These are phyloP conservation scores for Trachelus iudaicus DNA, from an alignment of 2,888 invertebrate species.

Conservation along the genomic window DNA sequence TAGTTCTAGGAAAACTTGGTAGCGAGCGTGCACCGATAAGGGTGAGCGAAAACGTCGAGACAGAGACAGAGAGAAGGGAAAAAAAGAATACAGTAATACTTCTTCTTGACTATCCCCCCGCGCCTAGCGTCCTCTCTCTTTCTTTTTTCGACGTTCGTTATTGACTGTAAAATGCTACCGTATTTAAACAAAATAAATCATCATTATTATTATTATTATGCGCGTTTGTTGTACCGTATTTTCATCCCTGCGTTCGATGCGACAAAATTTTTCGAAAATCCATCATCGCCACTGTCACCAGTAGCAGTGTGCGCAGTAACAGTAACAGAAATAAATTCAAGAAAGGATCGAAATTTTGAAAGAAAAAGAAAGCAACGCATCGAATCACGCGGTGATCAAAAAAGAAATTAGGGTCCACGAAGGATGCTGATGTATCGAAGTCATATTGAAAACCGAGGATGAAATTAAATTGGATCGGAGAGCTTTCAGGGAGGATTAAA, in stretches of 20 bases:
- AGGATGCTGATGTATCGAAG: too few relatives aligned
- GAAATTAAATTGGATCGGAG: neutral
- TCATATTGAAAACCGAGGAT: neutral
- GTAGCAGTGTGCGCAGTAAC: too few relatives aligned
- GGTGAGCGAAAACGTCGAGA: conserved; percentile 3
- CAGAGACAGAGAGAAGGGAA: neutral
- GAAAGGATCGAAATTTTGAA: too few relatives aligned
- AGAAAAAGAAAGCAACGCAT: neutral
- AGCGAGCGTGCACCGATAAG: conserved; percentile 20
- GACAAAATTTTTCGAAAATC: neutral
- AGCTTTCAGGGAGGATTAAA: neutral
- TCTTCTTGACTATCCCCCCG: neutral
- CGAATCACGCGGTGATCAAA: neutral
- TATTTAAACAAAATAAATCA: conserved; percentile 3
- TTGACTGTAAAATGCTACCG: neutral
- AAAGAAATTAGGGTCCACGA: too few relatives aligned
- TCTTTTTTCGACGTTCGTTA: neutral
- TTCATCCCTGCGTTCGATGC: neutral
- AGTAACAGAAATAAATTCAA: neutral
- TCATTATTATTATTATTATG: neutral
- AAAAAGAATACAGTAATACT: conserved; percentile 5
- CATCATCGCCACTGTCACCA: neutral
- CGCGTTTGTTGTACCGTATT: neutral
- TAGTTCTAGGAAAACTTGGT: conserved; percentile 28
- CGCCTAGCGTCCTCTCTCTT: neutral